Evolutionary conservation across 2,113 vertebrate genomes (phyloP).

Genomic region (Hyperopisus bebe): DNA sequence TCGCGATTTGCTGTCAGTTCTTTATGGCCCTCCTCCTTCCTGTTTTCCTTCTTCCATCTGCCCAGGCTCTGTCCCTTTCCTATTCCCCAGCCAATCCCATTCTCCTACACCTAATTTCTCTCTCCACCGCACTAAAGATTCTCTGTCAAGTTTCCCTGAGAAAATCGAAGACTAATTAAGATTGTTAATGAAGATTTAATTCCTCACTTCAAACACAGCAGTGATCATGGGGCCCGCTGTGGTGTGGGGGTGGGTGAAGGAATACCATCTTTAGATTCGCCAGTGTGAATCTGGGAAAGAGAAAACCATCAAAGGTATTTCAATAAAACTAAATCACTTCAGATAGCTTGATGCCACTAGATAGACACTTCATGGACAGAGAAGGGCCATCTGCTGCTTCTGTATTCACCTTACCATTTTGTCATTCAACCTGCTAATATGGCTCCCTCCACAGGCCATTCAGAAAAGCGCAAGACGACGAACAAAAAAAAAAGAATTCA

Average conservation of each 20-base stretch:
- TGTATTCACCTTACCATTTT: background rate
- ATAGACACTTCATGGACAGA: background rate
- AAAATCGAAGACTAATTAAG: conserved; percentile 41
- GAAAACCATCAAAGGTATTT: background rate
- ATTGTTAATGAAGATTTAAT: conserved; percentile 7
- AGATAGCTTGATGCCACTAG: background rate
- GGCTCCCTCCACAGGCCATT: background rate
- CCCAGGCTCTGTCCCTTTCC: background rate
- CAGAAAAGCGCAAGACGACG: background rate
- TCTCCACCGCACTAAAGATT: conserved; percentile 55
- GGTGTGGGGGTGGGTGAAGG: background rate
- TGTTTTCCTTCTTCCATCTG: background rate
- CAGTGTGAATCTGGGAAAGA: background rate
- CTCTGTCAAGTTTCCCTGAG: conserved; percentile 49
- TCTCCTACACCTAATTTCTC: conserved; percentile 41
- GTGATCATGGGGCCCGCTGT: background rate
- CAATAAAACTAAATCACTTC: background rate
- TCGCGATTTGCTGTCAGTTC: conserved; percentile 18
- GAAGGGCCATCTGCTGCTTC: background rate
- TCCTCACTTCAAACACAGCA: background rate
- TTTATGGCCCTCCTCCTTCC: conserved; percentile 42
- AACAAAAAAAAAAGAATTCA: background rate
- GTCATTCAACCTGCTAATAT: background rate
- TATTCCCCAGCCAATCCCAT: conserved; percentile 27
- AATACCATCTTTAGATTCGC: background rate